Evolutionary conservation across 2,113 vertebrate genomes (phyloP).

Genomic region (Petroica traversi): DNA sequence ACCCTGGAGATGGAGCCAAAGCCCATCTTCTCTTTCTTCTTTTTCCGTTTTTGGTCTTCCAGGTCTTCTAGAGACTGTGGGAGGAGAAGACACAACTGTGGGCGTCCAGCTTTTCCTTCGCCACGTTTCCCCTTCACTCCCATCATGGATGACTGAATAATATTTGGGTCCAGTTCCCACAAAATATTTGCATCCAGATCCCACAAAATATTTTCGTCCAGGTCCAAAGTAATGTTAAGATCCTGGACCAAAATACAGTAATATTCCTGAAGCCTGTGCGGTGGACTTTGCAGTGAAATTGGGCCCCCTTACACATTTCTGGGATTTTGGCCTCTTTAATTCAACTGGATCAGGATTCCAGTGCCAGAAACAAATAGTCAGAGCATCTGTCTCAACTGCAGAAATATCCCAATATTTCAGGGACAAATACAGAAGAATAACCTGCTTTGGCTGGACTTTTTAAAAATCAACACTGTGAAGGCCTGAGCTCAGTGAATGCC

Average conservation of each 20-base stretch:
- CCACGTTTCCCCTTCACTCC: fast-evolving
- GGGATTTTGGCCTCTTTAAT: neutral
- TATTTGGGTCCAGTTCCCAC: too few species aligned
- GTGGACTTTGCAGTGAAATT: neutral
- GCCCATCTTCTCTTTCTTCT: constrained; percentile 88
- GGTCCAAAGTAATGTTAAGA: neutral
- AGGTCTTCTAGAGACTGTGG: constrained; percentile 95
- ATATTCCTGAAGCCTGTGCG: neutral
- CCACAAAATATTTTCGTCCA: neutral
- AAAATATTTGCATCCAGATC: neutral
- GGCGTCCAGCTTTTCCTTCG: fast-evolving
- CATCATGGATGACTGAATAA: neutral
- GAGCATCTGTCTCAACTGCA: neutral
- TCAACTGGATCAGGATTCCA: neutral
- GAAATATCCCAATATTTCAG: neutral
- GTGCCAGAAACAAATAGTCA: neutral
- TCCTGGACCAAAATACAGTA: neutral
- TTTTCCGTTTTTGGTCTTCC: constrained; percentile 97
- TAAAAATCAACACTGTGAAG: fast-evolving
- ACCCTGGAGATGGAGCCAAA: constrained; percentile 95
- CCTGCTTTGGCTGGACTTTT: neutral
- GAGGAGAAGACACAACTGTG: neutral
- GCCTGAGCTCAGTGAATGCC: neutral
- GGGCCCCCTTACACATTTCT: neutral
- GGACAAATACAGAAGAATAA: neutral